A percentile compares a stretch with the other conserved stretches of the same genome.
Conservation (phyloP, 2,888 invertebrate species). For the Drosophila engyochracea region DNA sequence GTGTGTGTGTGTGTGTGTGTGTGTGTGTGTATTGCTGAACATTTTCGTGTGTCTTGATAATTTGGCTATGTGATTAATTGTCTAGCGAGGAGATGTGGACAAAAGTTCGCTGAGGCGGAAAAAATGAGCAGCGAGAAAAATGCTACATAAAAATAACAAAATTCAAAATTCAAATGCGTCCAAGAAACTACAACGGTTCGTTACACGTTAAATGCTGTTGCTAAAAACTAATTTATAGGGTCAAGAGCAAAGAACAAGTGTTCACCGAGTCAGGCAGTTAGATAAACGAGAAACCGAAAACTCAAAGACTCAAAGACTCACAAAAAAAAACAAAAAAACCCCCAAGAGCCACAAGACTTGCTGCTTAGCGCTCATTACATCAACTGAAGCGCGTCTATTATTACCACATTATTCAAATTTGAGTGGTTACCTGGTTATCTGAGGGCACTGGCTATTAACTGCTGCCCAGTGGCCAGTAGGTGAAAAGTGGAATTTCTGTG, state of each 20-base stretch:
- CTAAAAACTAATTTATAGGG: slow-evolving; percentile 68
- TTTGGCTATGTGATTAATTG: slow-evolving; percentile 72
- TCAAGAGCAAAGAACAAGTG: slow-evolving; percentile 60
- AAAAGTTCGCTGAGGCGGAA: slow-evolving; percentile 63
- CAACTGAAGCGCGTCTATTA: slow-evolving; percentile 80
- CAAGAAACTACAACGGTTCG: slow-evolving; percentile 56
- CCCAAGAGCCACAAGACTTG: slow-evolving; percentile 1
- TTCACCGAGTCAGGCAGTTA: slow-evolving; percentile 25
- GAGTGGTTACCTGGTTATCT: slow-evolving; percentile 38
- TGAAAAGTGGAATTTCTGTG: slow-evolving; percentile 81
- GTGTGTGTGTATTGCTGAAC: slow-evolving; percentile 9
- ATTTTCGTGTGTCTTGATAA: slow-evolving; percentile 44
- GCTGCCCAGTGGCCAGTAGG: slow-evolving; percentile 41
- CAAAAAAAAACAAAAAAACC: not conserved
- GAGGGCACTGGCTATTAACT: slow-evolving; percentile 35
- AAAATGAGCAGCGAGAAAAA: slow-evolving; percentile 59
- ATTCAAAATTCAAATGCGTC: slow-evolving; percentile 36
- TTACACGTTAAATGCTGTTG: slow-evolving; percentile 61
- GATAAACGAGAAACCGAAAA: slow-evolving; percentile 22
- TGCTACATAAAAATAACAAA: not conserved
- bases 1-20: slow-evolving; percentile 7
- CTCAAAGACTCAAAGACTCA: slow-evolving; percentile 2
- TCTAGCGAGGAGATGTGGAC: slow-evolving; percentile 21
- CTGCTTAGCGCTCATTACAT: slow-evolving; percentile 63
- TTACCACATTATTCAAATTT: slow-evolving; percentile 82